Base-by-base conservation (phyloP, 2,113 vertebrate genomes). In the Mormyrus iriodes region DNA sequence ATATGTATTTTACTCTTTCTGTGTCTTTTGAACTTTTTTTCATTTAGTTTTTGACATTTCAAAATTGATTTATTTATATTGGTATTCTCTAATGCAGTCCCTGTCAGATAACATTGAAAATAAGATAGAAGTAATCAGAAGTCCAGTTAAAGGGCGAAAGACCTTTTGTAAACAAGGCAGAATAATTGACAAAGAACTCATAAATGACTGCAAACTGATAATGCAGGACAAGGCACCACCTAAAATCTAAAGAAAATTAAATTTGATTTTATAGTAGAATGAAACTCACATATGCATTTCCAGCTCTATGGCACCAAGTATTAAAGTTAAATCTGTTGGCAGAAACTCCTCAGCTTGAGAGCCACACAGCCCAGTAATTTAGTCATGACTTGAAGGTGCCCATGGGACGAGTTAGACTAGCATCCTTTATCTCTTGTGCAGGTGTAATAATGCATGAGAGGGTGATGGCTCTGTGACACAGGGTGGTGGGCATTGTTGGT, bases 361-460 rank as follows among this genome's bases (percentile, higher is more conserved):
- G 39, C 17, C 73, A 79, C 69, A 76, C 73, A 79, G 31, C 35
- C 73, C 73, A 79, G 31, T 79, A 42, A 79, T 8, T 6, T 19
- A 35, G 35, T 42, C 73, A 19, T 79, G 82, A 15, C 12, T 39
- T 84, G 44, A 84, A 84, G 42, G 82, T 84, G 39, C 21, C 82
- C 82, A n/a, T 15, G 44, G 48, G 46, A 27, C 1, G 69, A 5
- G 19, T 31, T 27, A 51, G 24, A 27, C 35, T n/a, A 84, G 21
- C 82, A 44, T 51, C 10, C 83, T 49, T 17, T 51, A 48, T 49
- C 83, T 85, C 48, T 27, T 51, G 83, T 49, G 83, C 53, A 61
- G 53, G 53, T 39, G 17, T 55, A 58, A 87, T 87, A 87, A 87
- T 87, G 86, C 17, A 58, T 55, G 86, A 87, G 46, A 55, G 61